phyloP scores from a whole-genome alignment of 2,113 vertebrate species.

The Ictalurus punctatus region DNA sequence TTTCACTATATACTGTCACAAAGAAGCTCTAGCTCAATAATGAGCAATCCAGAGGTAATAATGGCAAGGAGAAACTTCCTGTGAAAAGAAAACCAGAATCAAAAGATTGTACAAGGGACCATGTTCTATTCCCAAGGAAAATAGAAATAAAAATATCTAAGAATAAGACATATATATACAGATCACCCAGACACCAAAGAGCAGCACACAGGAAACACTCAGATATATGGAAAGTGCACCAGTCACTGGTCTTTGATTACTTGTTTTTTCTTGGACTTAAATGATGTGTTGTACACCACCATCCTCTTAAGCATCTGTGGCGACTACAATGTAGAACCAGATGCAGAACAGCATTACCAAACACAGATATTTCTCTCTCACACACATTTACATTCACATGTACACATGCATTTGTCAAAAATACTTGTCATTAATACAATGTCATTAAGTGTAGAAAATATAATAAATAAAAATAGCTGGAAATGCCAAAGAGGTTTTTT shows the following conservation, averaged over 20 bases:
- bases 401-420: background rate
- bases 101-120: background rate
- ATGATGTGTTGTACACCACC: conserved; percentile 97
- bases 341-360: conserved; percentile 20
- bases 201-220: background rate
- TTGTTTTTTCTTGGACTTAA: conserved; percentile 87
- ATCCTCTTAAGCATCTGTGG: conserved; percentile 98
- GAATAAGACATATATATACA: background rate
- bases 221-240: background rate
- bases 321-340: conserved; percentile 80
- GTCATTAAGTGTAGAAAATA: background rate
- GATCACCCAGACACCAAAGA: conserved; percentile 1
- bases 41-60: background rate
- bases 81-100: background rate
- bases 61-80: background rate
- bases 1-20: background rate
- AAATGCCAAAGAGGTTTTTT: background rate
- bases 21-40: background rate
- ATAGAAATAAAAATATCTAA: background rate
- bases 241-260: conserved; percentile 66
- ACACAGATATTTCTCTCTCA: conserved; percentile 1
- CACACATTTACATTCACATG: background rate
- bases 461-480: background rate
- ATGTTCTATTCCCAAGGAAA: background rate
- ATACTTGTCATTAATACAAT: background rate